Conservation (phyloP, 2,113 vertebrate genomes). For the Pelodiscus sinensis region DNA sequence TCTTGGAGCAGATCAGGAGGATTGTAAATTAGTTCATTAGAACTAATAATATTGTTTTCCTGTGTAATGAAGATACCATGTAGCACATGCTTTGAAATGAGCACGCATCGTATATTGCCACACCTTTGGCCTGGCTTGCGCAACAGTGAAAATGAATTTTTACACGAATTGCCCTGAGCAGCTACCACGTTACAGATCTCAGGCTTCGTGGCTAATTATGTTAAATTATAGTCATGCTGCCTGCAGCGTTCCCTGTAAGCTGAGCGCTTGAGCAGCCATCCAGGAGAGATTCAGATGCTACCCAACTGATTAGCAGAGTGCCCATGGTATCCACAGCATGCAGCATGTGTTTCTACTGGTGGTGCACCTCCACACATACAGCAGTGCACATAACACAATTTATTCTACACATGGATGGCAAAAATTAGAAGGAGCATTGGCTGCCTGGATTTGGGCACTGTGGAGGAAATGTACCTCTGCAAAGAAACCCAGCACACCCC, state of each 20-base stretch:
- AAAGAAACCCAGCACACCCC: no score
- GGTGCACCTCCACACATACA: no score
- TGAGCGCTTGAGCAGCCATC: no score
- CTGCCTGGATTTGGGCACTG: background rate
- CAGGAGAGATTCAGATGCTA: no score
- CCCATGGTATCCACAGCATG: no score
- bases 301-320: no score
- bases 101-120: background rate
- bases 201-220: background rate
- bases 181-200: background rate
- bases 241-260: background rate
- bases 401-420: no score
- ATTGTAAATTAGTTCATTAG: background rate
- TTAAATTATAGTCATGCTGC: background rate
- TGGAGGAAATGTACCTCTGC: background rate
- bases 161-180: accelerated
- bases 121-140: background rate
- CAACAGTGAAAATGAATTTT: background rate
- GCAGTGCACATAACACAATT: no score
- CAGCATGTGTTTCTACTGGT: no score
- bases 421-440: no score
- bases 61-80: background rate
- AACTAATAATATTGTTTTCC: background rate
- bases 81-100: background rate
- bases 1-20: background rate